Base-by-base conservation (phyloP, 92 coral and sea anemone genomes). In the Actinostola sp. region DNA sequence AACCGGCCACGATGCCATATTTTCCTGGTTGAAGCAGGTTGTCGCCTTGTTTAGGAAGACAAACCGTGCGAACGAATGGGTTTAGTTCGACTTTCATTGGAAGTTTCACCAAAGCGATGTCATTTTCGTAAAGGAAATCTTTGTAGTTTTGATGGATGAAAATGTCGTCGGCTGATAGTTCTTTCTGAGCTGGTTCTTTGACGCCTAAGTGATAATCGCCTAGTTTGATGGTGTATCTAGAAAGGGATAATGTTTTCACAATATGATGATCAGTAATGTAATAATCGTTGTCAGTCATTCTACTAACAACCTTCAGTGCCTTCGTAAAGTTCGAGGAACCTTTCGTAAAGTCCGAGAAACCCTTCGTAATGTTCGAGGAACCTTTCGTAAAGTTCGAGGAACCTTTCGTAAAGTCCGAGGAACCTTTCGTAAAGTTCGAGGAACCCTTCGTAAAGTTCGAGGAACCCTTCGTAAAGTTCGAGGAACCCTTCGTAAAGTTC, bases 71-170 rank as follows among this genome's bases (percentile, higher is more conserved):
- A 17, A 88, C 90, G 35, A 74, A 80, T 26, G 61, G 69, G 3
- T 76, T 51, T 17, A 85, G 84, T 49, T 70, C 63, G 62, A 75
- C 82, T 17, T 61, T 23, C 7, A 62, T 30, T 0, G 39, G 13
- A 20, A 89, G 85, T 50, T 82, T 85, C 16, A 89, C 66, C 41
- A 89, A 75, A 0, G 88, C 91, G 23, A 89, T 86, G 77, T 89
- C 89, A 58, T 89, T 89, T 25, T 25, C 67, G 25, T 39, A 73
- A 16, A 71, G 79, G 27, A 0, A 6, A 26, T 25, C 23, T 16
- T 27, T 77, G 75, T 44, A 87, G 62, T 51, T 42, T 29, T 61
- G 81, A 44, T 92, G 95, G 20, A 80, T 20, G 29, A 69, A 77
- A 16, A 86, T 76, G 8, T 27, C 64, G 10, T 51, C 71, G 27